These are phyloP conservation scores for Clivina fossor DNA, from an alignment of 2,888 invertebrate genomes.

Conservation along the genomic window DNA sequence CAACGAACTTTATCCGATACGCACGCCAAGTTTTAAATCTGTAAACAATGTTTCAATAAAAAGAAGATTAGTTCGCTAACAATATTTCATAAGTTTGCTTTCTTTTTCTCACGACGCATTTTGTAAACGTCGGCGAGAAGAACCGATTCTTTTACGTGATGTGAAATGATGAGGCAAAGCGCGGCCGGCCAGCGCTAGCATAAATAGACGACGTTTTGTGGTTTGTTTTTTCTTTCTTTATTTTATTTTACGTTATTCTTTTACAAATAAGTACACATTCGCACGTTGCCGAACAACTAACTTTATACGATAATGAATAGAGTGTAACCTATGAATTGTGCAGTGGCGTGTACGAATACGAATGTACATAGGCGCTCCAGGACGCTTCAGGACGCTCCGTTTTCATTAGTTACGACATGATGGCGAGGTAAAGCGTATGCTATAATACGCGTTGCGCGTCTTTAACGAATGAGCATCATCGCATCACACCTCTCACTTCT, in stretches of 20 bases:
- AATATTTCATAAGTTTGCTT: conserved; percentile 12
- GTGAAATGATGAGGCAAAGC: conserved; percentile 9
- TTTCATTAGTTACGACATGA: conserved; percentile 18
- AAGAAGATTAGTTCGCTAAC: conserved; percentile 15
- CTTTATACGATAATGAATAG: background rate
- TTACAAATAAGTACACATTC: too few species aligned
- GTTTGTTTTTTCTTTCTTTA: too few species aligned
- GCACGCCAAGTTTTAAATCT: conserved; percentile 15
- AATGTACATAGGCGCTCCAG: too few species aligned
- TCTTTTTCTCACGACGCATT: background rate
- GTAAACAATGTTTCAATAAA: conserved; percentile 16
- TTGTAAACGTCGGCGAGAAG: conserved; percentile 2
- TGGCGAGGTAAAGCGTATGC: background rate
- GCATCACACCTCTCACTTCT: too few species aligned
- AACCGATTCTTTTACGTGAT: conserved; percentile 17
- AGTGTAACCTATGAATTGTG: background rate
- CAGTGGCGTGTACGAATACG: too few species aligned
- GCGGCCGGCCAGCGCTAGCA: too few species aligned
- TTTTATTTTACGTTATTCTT: too few species aligned
- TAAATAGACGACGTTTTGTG: too few species aligned
- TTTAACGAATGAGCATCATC: too few species aligned
- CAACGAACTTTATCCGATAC: conserved; percentile 19
- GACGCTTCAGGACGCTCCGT: conserved; percentile 11
- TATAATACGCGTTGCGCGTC: background rate
- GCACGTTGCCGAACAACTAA: too few species aligned